Percentiles rank a stretch among this genome's conserved stretches.
phyloP scores from a whole-genome alignment of 2,888 invertebrate genomes.

The Heteromurus nitidus region DNA sequence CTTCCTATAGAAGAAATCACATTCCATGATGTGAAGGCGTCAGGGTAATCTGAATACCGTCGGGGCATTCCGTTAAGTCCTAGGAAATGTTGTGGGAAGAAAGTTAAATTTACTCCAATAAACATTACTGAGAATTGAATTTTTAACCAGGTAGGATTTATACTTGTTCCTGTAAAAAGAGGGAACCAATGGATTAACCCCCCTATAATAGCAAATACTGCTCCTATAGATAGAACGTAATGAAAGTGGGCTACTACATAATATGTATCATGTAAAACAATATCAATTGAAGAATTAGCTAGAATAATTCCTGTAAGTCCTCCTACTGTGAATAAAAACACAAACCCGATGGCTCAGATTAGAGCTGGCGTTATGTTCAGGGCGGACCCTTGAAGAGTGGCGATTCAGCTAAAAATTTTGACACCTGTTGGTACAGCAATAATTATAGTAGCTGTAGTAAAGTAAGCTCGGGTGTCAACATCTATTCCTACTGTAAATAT shows the following conservation, averaged over 20 bases:
- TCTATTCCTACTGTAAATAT: slow-evolving; percentile 91
- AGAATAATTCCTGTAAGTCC: slow-evolving; percentile 81
- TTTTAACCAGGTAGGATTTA: slow-evolving; percentile 78
- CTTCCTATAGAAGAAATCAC: slow-evolving; percentile 82
- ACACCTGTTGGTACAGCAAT: slow-evolving; percentile 91
- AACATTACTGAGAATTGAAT: background rate
- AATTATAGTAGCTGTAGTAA: slow-evolving; percentile 89
- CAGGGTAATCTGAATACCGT: slow-evolving; percentile 78
- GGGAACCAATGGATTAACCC: slow-evolving; percentile 85
- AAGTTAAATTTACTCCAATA: slow-evolving; percentile 10
- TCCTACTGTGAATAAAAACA: slow-evolving; percentile 86
- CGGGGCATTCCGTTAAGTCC: slow-evolving; percentile 85
- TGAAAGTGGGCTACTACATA: slow-evolving; percentile 90
- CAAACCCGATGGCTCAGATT: slow-evolving; percentile 84
- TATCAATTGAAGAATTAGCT: slow-evolving; percentile 86
- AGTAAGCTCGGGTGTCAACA: slow-evolving; percentile 88
- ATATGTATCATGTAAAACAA: slow-evolving; percentile 87
- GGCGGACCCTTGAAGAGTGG: slow-evolving; percentile 82
- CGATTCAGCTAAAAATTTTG: slow-evolving; percentile 88
- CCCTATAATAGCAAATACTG: slow-evolving; percentile 86
- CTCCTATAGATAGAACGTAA: slow-evolving; percentile 87
- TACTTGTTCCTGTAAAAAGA: slow-evolving; percentile 80
- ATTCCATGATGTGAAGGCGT: slow-evolving; percentile 82
- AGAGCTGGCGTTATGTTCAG: slow-evolving; percentile 80
- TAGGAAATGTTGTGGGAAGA: slow-evolving; percentile 78